Conservation (phyloP, 2,888 invertebrate genomes). For the Dasypolia templi region DNA sequence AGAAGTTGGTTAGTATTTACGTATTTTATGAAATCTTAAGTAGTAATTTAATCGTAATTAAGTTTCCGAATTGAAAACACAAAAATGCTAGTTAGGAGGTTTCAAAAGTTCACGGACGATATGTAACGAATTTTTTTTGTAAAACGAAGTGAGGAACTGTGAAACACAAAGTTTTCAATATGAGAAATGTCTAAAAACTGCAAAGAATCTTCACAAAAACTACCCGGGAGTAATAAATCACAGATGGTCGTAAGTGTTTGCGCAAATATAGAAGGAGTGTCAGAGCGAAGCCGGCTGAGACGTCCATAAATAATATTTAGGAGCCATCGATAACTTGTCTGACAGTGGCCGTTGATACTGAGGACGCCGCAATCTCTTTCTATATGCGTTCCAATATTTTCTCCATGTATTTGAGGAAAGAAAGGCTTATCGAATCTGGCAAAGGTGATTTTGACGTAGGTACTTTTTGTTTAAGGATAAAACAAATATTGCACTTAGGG, state of each 20-base stretch:
- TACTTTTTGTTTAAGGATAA: constrained; percentile 15
- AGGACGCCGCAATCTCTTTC: constrained; percentile 69
- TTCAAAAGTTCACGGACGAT: no score
- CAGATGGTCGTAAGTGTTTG: constrained; percentile 73
- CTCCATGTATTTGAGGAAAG: constrained; percentile 57
- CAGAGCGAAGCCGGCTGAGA: constrained; percentile 75
- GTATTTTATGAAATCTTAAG: no score
- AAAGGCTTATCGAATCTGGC: constrained; percentile 21
- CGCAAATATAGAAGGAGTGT: constrained; percentile 81
- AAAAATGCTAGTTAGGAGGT: no score
- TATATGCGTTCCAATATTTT: constrained; percentile 73
- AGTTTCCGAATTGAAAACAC: no score
- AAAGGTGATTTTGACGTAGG: not conserved
- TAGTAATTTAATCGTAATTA: no score
- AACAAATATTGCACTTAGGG: not conserved
- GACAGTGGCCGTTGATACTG: constrained; percentile 72
- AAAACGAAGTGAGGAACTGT: constrained; percentile 1
- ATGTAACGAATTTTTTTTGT: no score
- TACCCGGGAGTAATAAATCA: constrained; percentile 79
- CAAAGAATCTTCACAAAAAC: constrained; percentile 55
- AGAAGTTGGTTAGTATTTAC: no score
- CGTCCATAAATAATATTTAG: constrained; percentile 86
- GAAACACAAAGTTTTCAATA: no score
- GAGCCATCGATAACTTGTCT: constrained; percentile 75
- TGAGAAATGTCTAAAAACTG: constrained; percentile 45